phyloP scores from a whole-genome alignment of 2,113 vertebrate species.

The Rhabdomys dilectus region DNA sequence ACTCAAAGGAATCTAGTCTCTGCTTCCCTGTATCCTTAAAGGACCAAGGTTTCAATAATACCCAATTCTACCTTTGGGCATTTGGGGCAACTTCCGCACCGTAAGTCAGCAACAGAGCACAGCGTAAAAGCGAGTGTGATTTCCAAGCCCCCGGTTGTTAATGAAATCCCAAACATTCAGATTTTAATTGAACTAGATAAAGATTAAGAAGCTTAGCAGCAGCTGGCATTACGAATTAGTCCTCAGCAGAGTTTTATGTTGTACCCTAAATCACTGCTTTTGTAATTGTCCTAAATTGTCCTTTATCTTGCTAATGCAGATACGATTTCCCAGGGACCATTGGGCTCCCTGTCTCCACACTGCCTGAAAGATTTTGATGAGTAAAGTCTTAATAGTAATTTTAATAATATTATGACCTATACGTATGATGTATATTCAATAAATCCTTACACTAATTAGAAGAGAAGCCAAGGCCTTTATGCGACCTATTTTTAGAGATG shows the following conservation, averaged over 20 bases:
- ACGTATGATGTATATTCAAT: conserved; percentile 86
- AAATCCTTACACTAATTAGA: conserved; percentile 88
- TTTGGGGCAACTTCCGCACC: conserved; percentile 72
- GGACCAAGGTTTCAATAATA: conserved; percentile 83
- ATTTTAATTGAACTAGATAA: conserved; percentile 94
- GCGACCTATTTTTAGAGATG: conserved; percentile 84
- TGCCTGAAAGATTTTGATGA: conserved; percentile 85
- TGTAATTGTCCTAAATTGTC: conserved; percentile 90
- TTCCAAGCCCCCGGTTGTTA: conserved; percentile 89
- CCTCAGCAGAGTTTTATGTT: conserved; percentile 88
- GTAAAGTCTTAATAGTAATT: conserved; percentile 88
- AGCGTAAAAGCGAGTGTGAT: conserved; percentile 84
- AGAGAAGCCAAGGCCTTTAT: conserved; percentile 82
- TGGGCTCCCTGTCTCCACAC: conserved; percentile 80
- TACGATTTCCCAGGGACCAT: conserved; percentile 85
- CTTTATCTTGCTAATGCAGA: conserved; percentile 91
- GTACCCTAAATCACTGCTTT: conserved; percentile 88
- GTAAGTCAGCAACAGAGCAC: conserved; percentile 72
- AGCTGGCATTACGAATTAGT: conserved; percentile 89
- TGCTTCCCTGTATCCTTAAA: conserved; percentile 80
- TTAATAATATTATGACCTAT: conserved; percentile 87
- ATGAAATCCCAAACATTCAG: conserved; percentile 91
- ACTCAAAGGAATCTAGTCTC: conserved; percentile 79
- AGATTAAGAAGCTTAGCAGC: conserved; percentile 91
- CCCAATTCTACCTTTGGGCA: conserved; percentile 85